Evolutionary conservation across 2,888 invertebrate genomes (phyloP).

Genomic region (Mythimna ferrago): DNA sequence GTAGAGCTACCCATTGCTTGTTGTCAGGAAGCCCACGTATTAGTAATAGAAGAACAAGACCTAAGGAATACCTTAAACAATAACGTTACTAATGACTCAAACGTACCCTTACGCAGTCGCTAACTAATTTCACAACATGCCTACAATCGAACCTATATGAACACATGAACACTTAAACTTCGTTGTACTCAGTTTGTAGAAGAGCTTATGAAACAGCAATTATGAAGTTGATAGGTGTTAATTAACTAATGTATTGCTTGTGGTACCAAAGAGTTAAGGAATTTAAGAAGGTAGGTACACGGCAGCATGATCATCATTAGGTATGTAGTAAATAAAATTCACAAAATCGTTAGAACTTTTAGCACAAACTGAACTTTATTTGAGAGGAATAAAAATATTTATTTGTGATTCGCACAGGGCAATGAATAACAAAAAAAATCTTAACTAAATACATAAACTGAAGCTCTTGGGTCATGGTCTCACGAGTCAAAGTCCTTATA

Average conservation of each 20-base stretch:
- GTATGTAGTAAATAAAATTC: no score
- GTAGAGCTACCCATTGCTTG: no score
- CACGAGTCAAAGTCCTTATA: no score
- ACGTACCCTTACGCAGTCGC: constrained; percentile 30
- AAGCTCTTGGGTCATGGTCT: no score
- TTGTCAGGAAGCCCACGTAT: no score
- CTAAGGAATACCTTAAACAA: no score
- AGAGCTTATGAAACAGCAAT: constrained; percentile 59
- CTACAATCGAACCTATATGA: constrained; percentile 29
- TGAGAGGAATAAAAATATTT: no score
- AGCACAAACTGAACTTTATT: no score
- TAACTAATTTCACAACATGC: constrained; percentile 55
- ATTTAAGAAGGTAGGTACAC: not conserved
- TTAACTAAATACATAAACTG: no score
- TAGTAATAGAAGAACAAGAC: not conserved
- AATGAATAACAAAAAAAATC: no score
- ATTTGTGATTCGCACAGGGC: no score
- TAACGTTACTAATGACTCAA: not conserved
- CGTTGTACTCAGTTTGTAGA: constrained; percentile 23
- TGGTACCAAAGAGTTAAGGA: not conserved
- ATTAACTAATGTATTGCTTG: constrained; percentile 37
- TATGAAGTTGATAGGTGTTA: constrained; percentile 56
- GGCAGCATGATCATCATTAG: not conserved
- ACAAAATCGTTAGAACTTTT: no score
- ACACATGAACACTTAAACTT: constrained; percentile 12